A percentile compares a stretch with the other conserved stretches of the same genome.
Evolutionary conservation across 2,797 vertebrate species (phyloP).

Genomic region (Amblyraja radiata): DNA sequence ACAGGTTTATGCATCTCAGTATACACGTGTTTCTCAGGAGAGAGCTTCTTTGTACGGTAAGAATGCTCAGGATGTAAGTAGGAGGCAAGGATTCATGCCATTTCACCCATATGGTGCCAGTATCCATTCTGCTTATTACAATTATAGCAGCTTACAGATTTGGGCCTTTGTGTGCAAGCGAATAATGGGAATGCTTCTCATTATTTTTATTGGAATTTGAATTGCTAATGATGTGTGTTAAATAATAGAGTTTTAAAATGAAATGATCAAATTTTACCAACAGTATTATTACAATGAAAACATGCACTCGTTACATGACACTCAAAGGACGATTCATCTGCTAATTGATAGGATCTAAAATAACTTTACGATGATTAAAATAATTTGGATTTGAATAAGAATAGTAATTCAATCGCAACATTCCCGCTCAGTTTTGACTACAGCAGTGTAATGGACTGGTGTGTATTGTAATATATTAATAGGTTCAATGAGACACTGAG

Average conservation of each 20-base stretch:
- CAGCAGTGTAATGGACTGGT: not conserved
- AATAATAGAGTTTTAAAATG: not conserved
- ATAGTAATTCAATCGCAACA: not conserved
- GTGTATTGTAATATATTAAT: slow-evolving; percentile 3
- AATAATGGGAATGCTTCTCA: not conserved
- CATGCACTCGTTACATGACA: not conserved
- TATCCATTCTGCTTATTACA: not conserved
- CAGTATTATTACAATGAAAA: not conserved
- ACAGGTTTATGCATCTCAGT: not conserved
- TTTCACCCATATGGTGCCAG: not conserved
- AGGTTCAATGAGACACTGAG: slow-evolving; percentile 16
- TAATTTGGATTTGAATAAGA: not conserved
- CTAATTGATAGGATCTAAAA: slow-evolving; percentile 20
- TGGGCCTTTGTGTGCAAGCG: slow-evolving; percentile 3
- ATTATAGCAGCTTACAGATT: not conserved
- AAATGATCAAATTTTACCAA: slow-evolving; percentile 13
- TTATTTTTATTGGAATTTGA: not conserved
- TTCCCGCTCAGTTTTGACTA: not conserved
- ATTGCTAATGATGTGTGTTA: not conserved
- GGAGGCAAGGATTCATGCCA: not conserved
- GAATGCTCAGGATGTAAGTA: not conserved
- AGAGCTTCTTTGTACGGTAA: not conserved
- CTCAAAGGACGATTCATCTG: not conserved
- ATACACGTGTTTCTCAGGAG: not conserved
- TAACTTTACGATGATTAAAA: slow-evolving; percentile 6